Conservation (phyloP, 2,113 vertebrate genomes). For the Phocoena phocoena region DNA sequence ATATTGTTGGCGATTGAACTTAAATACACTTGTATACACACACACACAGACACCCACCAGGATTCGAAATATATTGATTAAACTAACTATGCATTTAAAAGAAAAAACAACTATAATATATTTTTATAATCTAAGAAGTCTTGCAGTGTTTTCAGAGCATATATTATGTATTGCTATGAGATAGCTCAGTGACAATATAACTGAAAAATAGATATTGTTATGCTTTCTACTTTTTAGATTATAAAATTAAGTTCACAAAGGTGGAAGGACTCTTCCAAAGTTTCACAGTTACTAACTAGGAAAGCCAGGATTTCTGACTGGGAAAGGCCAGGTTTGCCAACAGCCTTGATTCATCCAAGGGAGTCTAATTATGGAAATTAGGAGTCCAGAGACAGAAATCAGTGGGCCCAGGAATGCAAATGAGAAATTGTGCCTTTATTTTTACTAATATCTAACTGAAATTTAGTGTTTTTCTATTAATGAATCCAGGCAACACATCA, state of each 20-base stretch:
- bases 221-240: neutral
- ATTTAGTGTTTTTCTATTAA: neutral
- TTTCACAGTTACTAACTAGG: neutral
- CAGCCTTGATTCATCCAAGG: neutral
- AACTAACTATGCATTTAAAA: neutral
- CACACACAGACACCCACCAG: neutral
- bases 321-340: neutral
- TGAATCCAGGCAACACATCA: neutral
- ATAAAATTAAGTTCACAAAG: neutral
- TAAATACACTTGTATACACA: neutral
- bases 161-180: neutral
- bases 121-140: neutral
- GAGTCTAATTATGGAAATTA: neutral
- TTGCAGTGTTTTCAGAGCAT: neutral
- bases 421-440: neutral
- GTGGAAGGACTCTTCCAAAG: neutral
- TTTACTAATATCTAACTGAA: neutral
- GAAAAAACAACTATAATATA: neutral
- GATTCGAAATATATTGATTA: neutral
- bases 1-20: neutral
- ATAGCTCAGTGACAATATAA: neutral
- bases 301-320: neutral
- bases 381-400: neutral
- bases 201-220: neutral
- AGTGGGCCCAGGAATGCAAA: neutral